Evolutionary conservation across 2,888 invertebrate genomes (phyloP).

Genomic region (Parnassius mnemosyne): DNA sequence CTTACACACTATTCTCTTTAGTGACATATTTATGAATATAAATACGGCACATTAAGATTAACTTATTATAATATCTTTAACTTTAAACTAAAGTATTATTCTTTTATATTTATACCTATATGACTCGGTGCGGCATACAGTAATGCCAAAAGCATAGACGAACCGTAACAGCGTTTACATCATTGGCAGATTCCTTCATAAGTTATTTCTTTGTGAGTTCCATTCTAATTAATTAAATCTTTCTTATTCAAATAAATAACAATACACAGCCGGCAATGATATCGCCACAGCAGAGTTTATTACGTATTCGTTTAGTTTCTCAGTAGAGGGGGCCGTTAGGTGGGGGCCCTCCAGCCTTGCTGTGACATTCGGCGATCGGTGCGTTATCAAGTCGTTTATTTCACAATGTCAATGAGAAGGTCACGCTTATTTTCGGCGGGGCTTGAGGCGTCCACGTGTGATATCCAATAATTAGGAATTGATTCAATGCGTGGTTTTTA

Average conservation of each 20-base stretch:
- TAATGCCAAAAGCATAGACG: constrained; percentile 33
- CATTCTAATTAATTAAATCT: constrained; percentile 27
- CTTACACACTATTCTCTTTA: too few relatives aligned
- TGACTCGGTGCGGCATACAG: not conserved
- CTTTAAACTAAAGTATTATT: too few relatives aligned
- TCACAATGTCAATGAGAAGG: constrained; percentile 82
- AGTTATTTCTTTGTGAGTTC: constrained; percentile 10
- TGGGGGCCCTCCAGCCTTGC: constrained; percentile 73
- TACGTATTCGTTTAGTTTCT: constrained; percentile 45
- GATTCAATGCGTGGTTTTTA: constrained; percentile 1
- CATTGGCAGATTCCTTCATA: constrained; percentile 53
- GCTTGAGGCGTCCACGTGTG: constrained; percentile 57
- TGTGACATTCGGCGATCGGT: constrained; percentile 76
- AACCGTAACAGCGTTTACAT: constrained; percentile 46
- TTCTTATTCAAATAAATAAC: constrained; percentile 30
- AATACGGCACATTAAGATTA: too few relatives aligned
- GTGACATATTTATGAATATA: too few relatives aligned
- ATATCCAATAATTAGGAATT: constrained; percentile 30
- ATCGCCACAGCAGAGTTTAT: constrained; percentile 39
- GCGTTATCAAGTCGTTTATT: constrained; percentile 78
- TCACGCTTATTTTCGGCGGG: constrained; percentile 70
- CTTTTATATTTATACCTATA: too few relatives aligned
- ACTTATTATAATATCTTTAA: too few relatives aligned
- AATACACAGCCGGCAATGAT: constrained; percentile 54
- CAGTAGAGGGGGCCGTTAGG: constrained; percentile 53